Conservation (phyloP, 2,888 invertebrate genomes). For the Caenorhabditis sp. region DNA sequence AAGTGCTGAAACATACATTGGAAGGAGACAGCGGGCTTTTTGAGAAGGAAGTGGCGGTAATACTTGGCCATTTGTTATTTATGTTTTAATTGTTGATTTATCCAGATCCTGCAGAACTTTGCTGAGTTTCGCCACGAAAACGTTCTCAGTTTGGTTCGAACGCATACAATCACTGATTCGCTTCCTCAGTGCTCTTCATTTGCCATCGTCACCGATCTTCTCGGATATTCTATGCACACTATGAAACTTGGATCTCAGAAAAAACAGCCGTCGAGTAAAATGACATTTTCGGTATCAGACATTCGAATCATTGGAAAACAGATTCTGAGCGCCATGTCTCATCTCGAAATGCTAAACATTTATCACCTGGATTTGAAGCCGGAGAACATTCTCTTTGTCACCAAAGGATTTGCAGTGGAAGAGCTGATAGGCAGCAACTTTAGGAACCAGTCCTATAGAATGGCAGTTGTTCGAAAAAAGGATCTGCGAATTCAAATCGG, state of each 20-base stretch:
- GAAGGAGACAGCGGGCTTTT: neutral
- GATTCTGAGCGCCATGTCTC: neutral
- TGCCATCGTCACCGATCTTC: neutral
- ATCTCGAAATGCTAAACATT: neutral
- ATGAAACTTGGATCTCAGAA: neutral
- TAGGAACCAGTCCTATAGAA: neutral
- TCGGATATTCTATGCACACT: neutral
- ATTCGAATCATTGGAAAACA: neutral
- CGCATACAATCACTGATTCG: neutral
- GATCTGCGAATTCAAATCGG: slow-evolving; percentile 2
- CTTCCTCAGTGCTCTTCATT: neutral
- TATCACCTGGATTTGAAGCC: slow-evolving; percentile 31
- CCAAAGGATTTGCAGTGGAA: neutral
- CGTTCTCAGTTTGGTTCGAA: neutral
- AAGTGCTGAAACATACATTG: neutral
- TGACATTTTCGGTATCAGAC: neutral
- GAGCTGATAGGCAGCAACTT: neutral
- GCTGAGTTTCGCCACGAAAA: neutral
- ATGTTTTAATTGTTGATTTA: too few species aligned
- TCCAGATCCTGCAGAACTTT: too few species aligned
- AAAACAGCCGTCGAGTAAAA: too few species aligned
- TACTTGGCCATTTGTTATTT: too few species aligned
- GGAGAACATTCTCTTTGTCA: slow-evolving; percentile 17
- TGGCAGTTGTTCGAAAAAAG: neutral
- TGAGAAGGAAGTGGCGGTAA: neutral